Base-by-base conservation (phyloP, 2,797 vertebrate species). In the Linurgus olivaceus region DNA sequence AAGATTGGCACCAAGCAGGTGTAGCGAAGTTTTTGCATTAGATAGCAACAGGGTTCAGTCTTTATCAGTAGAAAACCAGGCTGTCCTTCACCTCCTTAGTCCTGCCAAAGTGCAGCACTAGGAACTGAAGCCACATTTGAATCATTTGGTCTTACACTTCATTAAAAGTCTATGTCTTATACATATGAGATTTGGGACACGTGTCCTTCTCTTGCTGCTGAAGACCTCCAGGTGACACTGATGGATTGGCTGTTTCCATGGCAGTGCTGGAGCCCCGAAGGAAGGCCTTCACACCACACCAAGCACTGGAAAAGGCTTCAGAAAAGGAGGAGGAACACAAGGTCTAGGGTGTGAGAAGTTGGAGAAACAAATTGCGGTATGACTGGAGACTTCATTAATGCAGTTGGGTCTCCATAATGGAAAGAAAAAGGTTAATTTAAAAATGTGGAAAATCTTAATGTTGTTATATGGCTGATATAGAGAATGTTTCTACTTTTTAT, bases 201-300 rank as follows among this genome's bases (percentile, higher is more conserved):
- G 0, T 4, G 19, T 62, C 59, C 26, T 52, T 21, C 44, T 62
- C 33, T 33, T 21, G 55, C 48, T 51, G 26, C 40, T 21, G 33
- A 67, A 80, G 40, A 15, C 16, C n/a, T 44, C 24, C 7, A 58
- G 37, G 45, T 80, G 29, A 29, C 44, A 28, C 29, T 71, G 37
- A 18, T 35, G 44, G 33, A 61, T 12, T 73, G 52, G 21, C 40
- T 73, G 5, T 38, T 51, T 42, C 9, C 17, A 6, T 11, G 29
- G 66, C 24, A 71, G 25, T 3, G 4, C 24, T 57, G 71, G 10
- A 31, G 13, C 17, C 12, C 11, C 0, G 0, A 11, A 54, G 16
- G 20, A 37, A 31, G 7, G 54, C 21, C 13, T n/a, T 50, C 3
- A 1, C 2, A 5, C 11, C 52, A 47, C 44, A 28, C 7, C 51